Base-by-base conservation (phyloP, 2,888 invertebrate species). In the Drosophila kambysellisi region DNA sequence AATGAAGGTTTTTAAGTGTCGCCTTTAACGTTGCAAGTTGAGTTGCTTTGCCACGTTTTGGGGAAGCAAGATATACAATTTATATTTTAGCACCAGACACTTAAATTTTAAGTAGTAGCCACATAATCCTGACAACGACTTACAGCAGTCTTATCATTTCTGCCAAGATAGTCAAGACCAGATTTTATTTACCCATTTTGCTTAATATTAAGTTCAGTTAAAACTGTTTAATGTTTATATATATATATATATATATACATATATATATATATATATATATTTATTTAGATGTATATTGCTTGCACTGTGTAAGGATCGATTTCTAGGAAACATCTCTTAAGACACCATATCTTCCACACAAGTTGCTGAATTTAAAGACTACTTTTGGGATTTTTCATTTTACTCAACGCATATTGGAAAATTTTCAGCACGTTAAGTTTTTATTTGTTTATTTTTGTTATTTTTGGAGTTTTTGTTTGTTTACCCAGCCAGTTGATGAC, bases 31-130 rank as follows among this genome's bases (percentile, higher is more conserved):
- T 29, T 57, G 25, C 58, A 32, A 15, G 43, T 57, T 37, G 51
- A 17, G 43, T 57, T 37, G 51, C 46, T 9, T 4, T 35, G 29
- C 51, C 37, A 17, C 50, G 33, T n/a, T 37, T 25, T 11, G 61
- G 37, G 48, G 61, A 59, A 58, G 60, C 76, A 76, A 81, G 71
- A 65, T 76, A 64, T 78, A 61, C 52, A 59, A 43, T 66, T 60
- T 15, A 57, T 15, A 63, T 62, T 70, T 76, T 30, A 56, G 58
- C 61, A 57, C 59, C 62, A 56, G 61, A 35, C 56, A 59, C 70
- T 69, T 50, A 69, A 62, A 69, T 35, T 69, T 76, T 79, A 58
- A 80, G 43, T 58, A 59, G 43, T 39, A 30, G 56, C 56, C n/a
- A 37, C 50, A 64, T 60, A 78, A 66, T 53, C 53, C 53, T 62